These are phyloP conservation scores for Cyanocitta stelleri DNA, from an alignment of 2,113 vertebrate genomes.

Conservation along the genomic window DNA sequence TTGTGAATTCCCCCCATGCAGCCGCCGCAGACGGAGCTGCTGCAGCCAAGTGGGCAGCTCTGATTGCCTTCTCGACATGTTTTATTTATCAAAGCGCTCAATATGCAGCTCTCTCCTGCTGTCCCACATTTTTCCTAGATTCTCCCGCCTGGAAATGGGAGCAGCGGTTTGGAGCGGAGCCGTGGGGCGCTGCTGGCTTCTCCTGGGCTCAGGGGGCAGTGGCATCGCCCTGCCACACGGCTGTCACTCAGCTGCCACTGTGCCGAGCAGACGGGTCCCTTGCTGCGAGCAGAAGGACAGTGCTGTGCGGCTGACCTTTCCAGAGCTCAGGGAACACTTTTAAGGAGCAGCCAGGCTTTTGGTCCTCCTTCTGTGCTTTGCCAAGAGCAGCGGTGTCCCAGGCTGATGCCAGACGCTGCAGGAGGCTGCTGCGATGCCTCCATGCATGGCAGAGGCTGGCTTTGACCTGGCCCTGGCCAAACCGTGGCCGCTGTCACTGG, in stretches of 20 bases:
- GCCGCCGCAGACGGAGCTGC: background rate
- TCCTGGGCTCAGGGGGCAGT: accelerated
- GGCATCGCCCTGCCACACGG: background rate
- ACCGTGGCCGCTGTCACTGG: accelerated
- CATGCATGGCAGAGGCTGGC: background rate
- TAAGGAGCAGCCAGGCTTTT: background rate
- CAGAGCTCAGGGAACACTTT: background rate
- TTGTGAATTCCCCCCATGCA: conserved; percentile 7
- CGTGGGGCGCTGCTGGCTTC: background rate
- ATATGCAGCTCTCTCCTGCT: background rate
- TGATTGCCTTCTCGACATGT: conserved; percentile 29
- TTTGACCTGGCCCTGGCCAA: background rate
- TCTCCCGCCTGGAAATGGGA: conserved; percentile 17
- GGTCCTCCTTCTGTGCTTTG: background rate
- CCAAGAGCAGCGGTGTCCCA: background rate
- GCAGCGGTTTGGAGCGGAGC: background rate
- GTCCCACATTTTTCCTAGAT: conserved; percentile 1
- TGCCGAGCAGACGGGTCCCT: background rate
- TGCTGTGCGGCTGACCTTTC: background rate
- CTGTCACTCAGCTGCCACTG: background rate
- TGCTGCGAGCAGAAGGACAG: background rate
- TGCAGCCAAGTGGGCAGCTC: conserved; percentile 31
- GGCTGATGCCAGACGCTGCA: background rate
- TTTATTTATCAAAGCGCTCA: conserved; percentile 55
- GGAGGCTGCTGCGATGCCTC: background rate